These are phyloP conservation scores for Macaria liturata DNA, from an alignment of 2,888 invertebrate species.

Conservation along the genomic window DNA sequence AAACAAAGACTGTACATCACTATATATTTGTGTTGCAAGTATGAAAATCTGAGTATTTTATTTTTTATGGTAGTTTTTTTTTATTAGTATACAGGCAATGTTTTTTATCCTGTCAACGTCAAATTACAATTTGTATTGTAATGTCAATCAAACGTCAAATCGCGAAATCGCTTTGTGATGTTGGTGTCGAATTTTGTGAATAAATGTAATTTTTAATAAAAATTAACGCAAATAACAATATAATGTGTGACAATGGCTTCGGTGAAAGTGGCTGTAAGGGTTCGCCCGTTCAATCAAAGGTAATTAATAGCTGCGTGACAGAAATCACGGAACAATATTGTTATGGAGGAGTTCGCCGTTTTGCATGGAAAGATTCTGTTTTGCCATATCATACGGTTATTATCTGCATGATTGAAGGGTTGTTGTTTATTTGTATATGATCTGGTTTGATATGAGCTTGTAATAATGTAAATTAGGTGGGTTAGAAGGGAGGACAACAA, in stretches of 20 bases:
- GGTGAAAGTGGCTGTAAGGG: conserved; percentile 95
- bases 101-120: background rate
- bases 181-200: conserved; percentile 61
- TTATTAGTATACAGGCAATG: too few relatives aligned
- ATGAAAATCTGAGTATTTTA: too few relatives aligned
- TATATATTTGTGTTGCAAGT: too few relatives aligned
- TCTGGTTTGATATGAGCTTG: conserved; percentile 15
- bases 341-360: conserved; percentile 46
- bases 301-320: conserved; percentile 50
- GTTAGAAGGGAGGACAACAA: conserved; percentile 5
- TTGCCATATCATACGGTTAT: conserved; percentile 44
- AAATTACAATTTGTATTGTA: background rate
- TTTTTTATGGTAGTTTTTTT: too few relatives aligned
- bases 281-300: conserved; percentile 95
- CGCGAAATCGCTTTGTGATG: conserved; percentile 52
- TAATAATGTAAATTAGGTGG: background rate
- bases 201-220: conserved; percentile 63
- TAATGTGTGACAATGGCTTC: conserved; percentile 91
- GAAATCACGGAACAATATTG: conserved; percentile 39
- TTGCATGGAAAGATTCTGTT: conserved; percentile 42
- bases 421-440: conserved; percentile 37
- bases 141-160: conserved; percentile 33
- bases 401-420: conserved; percentile 41
- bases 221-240: conserved; percentile 62
- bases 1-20: too few relatives aligned